phyloP scores from a whole-genome alignment of 1,140 invertebrate species.

The Drosophila chauvacae region DNA sequence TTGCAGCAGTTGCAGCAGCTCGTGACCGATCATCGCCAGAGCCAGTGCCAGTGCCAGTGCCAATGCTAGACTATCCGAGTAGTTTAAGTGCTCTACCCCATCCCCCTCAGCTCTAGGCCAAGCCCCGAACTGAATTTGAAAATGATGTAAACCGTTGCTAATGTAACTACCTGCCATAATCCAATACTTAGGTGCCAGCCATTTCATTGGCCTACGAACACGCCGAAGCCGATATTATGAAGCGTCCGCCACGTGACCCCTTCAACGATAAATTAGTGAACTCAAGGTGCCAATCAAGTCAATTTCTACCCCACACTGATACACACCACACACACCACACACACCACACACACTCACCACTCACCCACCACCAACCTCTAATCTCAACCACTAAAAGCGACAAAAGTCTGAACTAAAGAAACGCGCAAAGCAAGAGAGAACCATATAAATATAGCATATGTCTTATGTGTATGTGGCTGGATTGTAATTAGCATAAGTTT shows the following conservation, averaged over 20 bases:
- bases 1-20: not conserved
- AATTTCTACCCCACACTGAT: slow-evolving; percentile 67
- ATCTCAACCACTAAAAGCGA: slow-evolving; percentile 56
- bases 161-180: slow-evolving; percentile 77
- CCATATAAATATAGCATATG: slow-evolving; percentile 73
- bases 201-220: slow-evolving; percentile 99
- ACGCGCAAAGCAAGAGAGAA: slow-evolving; percentile 52
- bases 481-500: slow-evolving; percentile 77
- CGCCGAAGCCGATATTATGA: slow-evolving; percentile 99
- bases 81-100: slow-evolving; percentile 49
- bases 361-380: slow-evolving; percentile 50
- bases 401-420: slow-evolving; percentile 46
- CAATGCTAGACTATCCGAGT: slow-evolving; percentile 34
- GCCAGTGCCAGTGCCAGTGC: slow-evolving; percentile 13
- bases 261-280: slow-evolving; percentile 98
- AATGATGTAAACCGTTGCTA: slow-evolving; percentile 70
- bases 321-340: slow-evolving; percentile 29
- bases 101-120: slow-evolving; percentile 23
- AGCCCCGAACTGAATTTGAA: slow-evolving; percentile 15
- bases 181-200: slow-evolving; percentile 94
- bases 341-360: slow-evolving; percentile 24
- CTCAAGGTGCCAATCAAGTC: slow-evolving; percentile 92
- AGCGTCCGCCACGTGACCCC: slow-evolving; percentile 98
- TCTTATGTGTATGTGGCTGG: slow-evolving; percentile 78
- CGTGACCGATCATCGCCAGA: slow-evolving; percentile 10